Evolutionary conservation across 2,113 vertebrate genomes (phyloP).

Genomic region (Microtus pennsylvanicus): DNA sequence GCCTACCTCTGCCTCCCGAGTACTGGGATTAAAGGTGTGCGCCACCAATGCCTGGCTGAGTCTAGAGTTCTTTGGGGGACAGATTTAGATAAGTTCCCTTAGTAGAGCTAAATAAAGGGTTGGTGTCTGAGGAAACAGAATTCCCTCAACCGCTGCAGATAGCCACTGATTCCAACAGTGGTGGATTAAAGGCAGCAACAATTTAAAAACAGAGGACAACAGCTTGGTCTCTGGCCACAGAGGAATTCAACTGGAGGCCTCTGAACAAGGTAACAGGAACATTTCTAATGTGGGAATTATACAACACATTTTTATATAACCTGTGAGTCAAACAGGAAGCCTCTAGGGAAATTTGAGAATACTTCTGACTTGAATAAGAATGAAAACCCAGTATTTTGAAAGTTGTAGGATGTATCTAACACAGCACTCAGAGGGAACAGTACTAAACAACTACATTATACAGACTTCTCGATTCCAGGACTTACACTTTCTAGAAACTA

Average conservation of each 20-base stretch:
- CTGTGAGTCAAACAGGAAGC: not conserved
- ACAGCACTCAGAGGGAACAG: not conserved
- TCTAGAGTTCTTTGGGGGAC: too few relatives aligned
- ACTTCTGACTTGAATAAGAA: conserved; percentile 9
- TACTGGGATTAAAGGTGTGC: too few relatives aligned
- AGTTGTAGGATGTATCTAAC: not conserved
- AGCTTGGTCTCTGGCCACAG: not conserved
- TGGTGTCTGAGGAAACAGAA: too few relatives aligned
- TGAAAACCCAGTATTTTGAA: conserved; percentile 30
- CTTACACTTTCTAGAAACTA: conserved; percentile 1
- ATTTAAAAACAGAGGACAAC: too few relatives aligned
- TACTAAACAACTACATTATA: not conserved
- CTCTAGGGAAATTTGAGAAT: conserved; percentile 41
- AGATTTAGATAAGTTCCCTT: too few relatives aligned
- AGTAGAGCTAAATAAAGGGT: too few relatives aligned
- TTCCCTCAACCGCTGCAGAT: too few relatives aligned
- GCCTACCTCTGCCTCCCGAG: too few relatives aligned
- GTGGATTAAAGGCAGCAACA: too few relatives aligned
- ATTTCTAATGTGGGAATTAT: conserved; percentile 13
- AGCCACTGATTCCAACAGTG: too few relatives aligned
- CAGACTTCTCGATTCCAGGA: not conserved
- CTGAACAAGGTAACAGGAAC: conserved; percentile 7
- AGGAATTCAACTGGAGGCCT: conserved; percentile 23
- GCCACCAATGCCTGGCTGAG: too few relatives aligned
- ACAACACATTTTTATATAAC: conserved; percentile 18